phyloP scores from a whole-genome alignment of 2,113 vertebrate species.

The Sphaerodactylus townsendi region DNA sequence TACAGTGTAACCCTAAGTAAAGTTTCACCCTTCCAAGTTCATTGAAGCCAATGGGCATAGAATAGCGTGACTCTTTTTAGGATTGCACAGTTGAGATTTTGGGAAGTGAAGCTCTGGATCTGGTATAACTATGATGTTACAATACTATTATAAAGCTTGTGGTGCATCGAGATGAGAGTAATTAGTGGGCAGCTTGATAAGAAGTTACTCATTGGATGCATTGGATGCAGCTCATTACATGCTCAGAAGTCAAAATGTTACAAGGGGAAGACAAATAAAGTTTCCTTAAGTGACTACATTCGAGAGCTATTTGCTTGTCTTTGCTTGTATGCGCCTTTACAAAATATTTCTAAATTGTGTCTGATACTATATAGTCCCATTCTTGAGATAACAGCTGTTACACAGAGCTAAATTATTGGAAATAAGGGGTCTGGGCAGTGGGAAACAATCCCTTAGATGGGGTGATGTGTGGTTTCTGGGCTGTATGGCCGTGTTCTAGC shows the following conservation, averaged over 20 bases:
- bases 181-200: conserved; percentile 30
- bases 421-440: neutral
- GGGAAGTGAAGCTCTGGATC: conserved; percentile 31
- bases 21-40: too few species aligned
- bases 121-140: conserved; percentile 17
- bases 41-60: too few species aligned
- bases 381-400: neutral
- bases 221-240: neutral
- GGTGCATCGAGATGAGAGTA: conserved; percentile 37
- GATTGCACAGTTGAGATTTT: conserved; percentile 13
- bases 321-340: neutral
- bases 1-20: neutral
- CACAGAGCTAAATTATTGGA: neutral
- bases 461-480: too few species aligned
- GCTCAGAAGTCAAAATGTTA: neutral
- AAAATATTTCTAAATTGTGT: too few species aligned
- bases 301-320: neutral
- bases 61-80: too few species aligned
- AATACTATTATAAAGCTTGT: conserved; percentile 29
- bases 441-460: neutral
- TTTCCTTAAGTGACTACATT: neutral
- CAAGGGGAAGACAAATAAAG: neutral
- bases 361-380: neutral
- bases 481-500: too few species aligned
- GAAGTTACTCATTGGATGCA: neutral